Evolutionary conservation across 2,113 vertebrate genomes (phyloP), one percentile per base, ranked within the genome.

Genomic region (Callionymus lyra): DNA sequence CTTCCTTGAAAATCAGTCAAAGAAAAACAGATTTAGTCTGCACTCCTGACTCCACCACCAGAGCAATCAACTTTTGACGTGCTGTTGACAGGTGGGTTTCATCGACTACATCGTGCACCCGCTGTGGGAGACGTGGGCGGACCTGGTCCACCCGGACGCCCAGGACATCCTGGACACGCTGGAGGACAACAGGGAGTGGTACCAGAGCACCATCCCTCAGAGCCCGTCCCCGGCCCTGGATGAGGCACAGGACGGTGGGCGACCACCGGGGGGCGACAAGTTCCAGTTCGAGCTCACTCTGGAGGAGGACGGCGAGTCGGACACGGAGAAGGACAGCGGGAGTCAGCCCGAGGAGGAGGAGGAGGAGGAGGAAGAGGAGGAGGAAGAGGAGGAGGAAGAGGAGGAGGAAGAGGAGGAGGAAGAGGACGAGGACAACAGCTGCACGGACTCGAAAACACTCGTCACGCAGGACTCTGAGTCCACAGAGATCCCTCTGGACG

Each of bases 21-120:
- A n/a, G n/a, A n/a, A n/a, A n/a, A n/a, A n/a, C n/a, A n/a, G n/a
- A n/a, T n/a, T n/a, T n/a, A n/a, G n/a, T n/a, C n/a, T n/a, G n/a
- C n/a, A n/a, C n/a, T n/a, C n/a, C n/a, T n/a, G n/a, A n/a, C n/a
- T n/a, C n/a, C n/a, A n/a, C n/a, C n/a, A n/a, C n/a, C n/a, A n/a
- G n/a, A n/a, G n/a, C n/a, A n/a, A n/a, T n/a, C n/a, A n/a, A n/a
- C n/a, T n/a, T n/a, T 8, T 27, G 21, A 27, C n/a, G 21, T 27
- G 4, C 4, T 2, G 2, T 31, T 13, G 6, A 63, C 45, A 99
- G 95, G 95, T 99, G 69, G 94, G 95, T 37, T 98, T 99, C 76
- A 99, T 99, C 73, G 95, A 99, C 82, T 99, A 98, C 77, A 99
- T 99, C 16, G 95, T 94, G 59, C 95, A 99, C 80, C 94, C 95